Evolutionary conservation across 2,113 vertebrate species (phyloP), one percentile per base, ranked within the genome.

Genomic region (Plectropomus leopardus): DNA sequence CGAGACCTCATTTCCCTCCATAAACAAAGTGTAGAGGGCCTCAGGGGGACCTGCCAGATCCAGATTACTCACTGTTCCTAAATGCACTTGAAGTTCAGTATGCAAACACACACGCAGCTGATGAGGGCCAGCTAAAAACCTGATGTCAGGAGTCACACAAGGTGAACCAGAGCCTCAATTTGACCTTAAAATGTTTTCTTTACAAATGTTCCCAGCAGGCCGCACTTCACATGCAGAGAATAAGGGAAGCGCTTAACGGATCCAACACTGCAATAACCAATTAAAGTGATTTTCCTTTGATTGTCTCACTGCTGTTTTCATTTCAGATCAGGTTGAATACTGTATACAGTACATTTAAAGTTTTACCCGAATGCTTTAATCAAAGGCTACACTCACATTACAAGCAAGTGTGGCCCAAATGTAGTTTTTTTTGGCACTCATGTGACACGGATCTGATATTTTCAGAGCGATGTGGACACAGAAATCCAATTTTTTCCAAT

Each of bases 21-120:
- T 80, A 87, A 93, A 90, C 89, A 92, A 84, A 80, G 84, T 53
- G 70, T 2, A 15, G 60, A 76, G 67, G 36, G 58, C 67, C 75
- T 80, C 60, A 30, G 78, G 45, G 71, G 40, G 73, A 47, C 61
- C n/a, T 14, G 69, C 72, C 53, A 32, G 23, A 73, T 84, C 72
- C 17, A 10, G 26, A 68, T 82, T 68, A 83, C 63, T 79, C 70
- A 72, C 36, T 70, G 80, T 72, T 83, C 19, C 0, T 77, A 65
- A 74, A 80, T 54, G 30, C 48, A 58, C 34, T 50, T 53, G 47
- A 76, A 54, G 68, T 80, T 64, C 47, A 67, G 32, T 57, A 28
- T 7, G 10, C 58, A 87, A 34, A 72, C 47, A 68, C 15, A 40
- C 64, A 30, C 53, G 40, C 21, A 44, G 82, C 23, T 53, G 53